Evolutionary conservation across 2,113 vertebrate genomes (phyloP).

Genomic region (Scartelaos histophorus): DNA sequence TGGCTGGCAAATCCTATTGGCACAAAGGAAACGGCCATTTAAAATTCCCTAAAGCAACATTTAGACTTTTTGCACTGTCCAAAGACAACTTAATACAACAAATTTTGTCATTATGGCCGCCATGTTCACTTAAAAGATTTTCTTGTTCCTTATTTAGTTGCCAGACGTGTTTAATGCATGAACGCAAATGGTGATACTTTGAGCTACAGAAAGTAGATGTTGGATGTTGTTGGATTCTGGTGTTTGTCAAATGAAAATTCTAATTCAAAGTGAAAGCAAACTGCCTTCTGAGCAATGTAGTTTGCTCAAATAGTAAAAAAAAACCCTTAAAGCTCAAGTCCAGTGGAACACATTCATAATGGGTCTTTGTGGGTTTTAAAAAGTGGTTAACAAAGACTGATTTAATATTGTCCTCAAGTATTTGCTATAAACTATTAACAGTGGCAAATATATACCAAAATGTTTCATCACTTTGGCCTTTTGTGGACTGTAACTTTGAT

Average conservation of each 20-base stretch:
- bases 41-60: conserved; percentile 21
- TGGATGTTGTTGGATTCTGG: conserved; percentile 7
- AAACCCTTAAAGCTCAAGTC: neutral
- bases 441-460: neutral
- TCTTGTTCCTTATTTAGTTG: conserved; percentile 5
- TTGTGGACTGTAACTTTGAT: neutral
- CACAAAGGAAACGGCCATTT: conserved; percentile 27
- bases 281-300: conserved; percentile 1
- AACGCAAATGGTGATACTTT: conserved; percentile 13
- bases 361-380: neutral
- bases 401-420: neutral
- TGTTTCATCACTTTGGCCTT: neutral
- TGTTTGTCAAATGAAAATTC: conserved; percentile 10
- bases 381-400: neutral
- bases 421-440: neutral
- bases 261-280: conserved; percentile 6
- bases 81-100: conserved; percentile 10
- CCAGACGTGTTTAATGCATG: conserved; percentile 10
- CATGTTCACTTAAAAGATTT: conserved; percentile 6
- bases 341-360: conserved; percentile 5
- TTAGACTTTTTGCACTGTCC: neutral
- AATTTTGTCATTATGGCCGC: conserved; percentile 14
- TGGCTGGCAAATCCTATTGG: conserved; percentile 40
- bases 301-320: neutral
- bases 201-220: conserved; percentile 9